Evolutionary conservation across 2,888 invertebrate genomes (phyloP).

Genomic region (Pyrrhosoma nymphula): DNA sequence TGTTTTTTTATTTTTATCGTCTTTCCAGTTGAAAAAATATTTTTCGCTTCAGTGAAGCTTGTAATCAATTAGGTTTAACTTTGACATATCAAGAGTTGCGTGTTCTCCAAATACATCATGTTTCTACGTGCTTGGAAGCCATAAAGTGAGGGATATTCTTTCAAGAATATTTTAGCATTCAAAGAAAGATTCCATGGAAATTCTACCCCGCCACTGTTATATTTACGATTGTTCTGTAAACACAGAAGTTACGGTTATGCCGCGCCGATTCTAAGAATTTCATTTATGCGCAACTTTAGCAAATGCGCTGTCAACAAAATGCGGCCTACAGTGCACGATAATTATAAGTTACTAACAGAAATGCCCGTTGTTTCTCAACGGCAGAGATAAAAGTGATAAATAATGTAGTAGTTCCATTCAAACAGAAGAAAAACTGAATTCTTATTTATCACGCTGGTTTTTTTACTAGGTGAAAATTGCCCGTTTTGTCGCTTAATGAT

Average conservation of each 20-base stretch:
- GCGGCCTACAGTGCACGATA: too few relatives aligned
- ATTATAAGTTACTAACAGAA: too few relatives aligned
- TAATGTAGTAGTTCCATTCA: too few relatives aligned
- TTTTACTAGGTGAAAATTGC: too few relatives aligned
- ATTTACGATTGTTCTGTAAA: neutral
- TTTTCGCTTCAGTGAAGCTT: neutral
- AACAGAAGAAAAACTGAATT: too few relatives aligned
- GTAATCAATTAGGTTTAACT: constrained; percentile 11
- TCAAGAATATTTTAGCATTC: constrained; percentile 12
- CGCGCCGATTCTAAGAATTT: neutral
- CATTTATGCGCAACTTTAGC: neutral
- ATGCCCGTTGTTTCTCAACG: too few relatives aligned
- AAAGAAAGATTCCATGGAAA: neutral
- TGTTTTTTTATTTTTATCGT: too few relatives aligned
- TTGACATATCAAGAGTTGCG: neutral
- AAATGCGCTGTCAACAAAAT: neutral
- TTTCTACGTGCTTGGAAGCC: neutral
- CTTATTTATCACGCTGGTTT: too few relatives aligned
- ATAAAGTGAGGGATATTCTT: neutral
- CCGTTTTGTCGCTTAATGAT: too few relatives aligned
- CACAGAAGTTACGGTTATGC: neutral
- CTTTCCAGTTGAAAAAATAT: too few relatives aligned
- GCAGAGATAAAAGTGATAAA: too few relatives aligned
- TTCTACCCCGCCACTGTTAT: neutral
- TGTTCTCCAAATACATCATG: neutral